Percentiles rank a stretch among this genome's conserved stretches.
These are phyloP conservation scores for Opisthocomus hoazin DNA, from an alignment of 2,113 vertebrate species.

Conservation along the genomic window DNA sequence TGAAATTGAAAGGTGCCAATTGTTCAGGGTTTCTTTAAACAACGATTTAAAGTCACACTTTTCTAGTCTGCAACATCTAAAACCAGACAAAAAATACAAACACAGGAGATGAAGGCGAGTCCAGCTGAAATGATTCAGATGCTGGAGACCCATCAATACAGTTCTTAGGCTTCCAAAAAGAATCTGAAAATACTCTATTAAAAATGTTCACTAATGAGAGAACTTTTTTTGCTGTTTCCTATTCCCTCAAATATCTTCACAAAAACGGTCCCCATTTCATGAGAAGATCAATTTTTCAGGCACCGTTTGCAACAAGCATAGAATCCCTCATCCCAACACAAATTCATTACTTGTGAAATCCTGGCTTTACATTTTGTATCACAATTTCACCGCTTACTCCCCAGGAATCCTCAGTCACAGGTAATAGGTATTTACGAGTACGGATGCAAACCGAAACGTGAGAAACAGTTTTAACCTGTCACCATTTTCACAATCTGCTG, in stretches of 20 bases:
- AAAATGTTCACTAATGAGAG: background rate
- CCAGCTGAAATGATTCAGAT: background rate
- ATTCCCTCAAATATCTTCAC: background rate
- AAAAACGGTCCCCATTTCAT: background rate
- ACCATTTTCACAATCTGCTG: background rate
- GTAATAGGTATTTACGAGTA: background rate
- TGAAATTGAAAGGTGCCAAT: background rate
- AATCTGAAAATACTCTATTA: background rate
- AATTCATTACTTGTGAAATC: background rate
- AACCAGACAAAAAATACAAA: background rate
- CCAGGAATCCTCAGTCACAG: background rate
- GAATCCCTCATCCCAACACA: background rate
- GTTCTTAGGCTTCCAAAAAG: background rate
- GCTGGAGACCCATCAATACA: background rate
- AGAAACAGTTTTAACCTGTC: background rate
- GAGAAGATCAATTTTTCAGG: background rate
- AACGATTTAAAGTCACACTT: background rate
- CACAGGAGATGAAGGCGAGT: background rate
- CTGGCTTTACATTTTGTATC: background rate
- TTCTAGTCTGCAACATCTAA: background rate
- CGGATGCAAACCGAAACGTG: background rate
- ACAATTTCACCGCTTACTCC: background rate
- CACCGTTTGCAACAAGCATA: background rate
- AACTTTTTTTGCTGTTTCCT: background rate
- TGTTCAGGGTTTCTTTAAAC: background rate